Conservation (phyloP, 2,797 vertebrate species). For the Chelonia mydas region DNA sequence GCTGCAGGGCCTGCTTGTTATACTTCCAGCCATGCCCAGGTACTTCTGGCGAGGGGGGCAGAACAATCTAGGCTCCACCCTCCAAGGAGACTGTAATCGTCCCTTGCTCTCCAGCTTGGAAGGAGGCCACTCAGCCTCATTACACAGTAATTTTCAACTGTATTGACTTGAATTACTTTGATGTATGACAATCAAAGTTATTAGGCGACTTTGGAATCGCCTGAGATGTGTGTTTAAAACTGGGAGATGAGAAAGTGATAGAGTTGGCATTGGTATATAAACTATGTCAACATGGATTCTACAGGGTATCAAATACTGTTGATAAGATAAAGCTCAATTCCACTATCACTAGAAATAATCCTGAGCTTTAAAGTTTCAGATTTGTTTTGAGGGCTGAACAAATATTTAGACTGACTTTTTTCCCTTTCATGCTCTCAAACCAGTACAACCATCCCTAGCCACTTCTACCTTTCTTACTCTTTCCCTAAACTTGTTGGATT, state of each 20-base stretch:
- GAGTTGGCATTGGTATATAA: background rate
- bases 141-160: background rate
- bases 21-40: too few relatives aligned
- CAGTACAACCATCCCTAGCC: background rate
- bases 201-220: background rate
- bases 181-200: background rate
- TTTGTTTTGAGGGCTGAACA: background rate
- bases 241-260: background rate
- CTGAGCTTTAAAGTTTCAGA: background rate
- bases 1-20: too few relatives aligned
- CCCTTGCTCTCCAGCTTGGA: too few relatives aligned
- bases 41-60: too few relatives aligned
- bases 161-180: background rate
- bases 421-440: background rate
- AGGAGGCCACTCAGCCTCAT: too few relatives aligned
- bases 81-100: too few relatives aligned
- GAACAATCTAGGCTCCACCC: too few relatives aligned
- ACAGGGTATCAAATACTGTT: background rate
- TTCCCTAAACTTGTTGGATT: rapidly evolving
- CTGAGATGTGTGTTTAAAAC: background rate
- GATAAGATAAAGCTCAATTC: background rate
- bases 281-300: background rate
- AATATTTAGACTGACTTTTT: background rate
- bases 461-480: background rate
- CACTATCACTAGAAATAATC: background rate